These are phyloP conservation scores for Harpalus rufipes DNA, from an alignment of 2,888 invertebrate genomes.

Conservation along the genomic window DNA sequence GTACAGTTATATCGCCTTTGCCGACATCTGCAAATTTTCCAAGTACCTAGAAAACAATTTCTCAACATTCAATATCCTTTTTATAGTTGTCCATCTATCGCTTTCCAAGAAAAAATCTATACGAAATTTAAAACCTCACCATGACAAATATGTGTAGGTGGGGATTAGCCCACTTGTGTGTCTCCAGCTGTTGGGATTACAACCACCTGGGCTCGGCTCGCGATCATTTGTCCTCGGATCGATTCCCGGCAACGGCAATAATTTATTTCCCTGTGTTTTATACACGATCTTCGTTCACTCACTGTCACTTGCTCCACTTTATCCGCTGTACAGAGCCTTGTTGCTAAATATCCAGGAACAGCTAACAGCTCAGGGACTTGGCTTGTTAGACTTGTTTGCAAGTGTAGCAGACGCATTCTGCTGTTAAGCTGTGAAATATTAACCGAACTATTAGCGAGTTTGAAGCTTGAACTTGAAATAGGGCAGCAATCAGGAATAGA, in stretches of 20 bases:
- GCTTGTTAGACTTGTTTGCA: not conserved
- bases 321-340: not conserved
- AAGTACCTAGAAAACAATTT: too few relatives aligned
- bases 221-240: slow-evolving; percentile 55
- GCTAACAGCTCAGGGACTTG: not conserved
- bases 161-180: slow-evolving; percentile 31
- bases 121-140: not conserved
- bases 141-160: slow-evolving; percentile 23
- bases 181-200: slow-evolving; percentile 12
- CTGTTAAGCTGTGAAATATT: not conserved
- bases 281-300: slow-evolving; percentile 45
- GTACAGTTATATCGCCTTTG: too few relatives aligned
- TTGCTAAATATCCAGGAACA: not conserved
- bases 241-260: slow-evolving; percentile 53
- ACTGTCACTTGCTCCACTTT: slow-evolving; percentile 53
- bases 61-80: too few relatives aligned
- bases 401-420: not conserved
- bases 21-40: too few relatives aligned
- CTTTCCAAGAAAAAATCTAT: not conserved
- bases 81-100: too few relatives aligned
- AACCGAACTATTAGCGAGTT: not conserved
- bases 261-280: slow-evolving; percentile 56
- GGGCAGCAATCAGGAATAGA: not conserved
- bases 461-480: not conserved
- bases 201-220: slow-evolving; percentile 52